phyloP scores from a whole-genome alignment of 2,113 vertebrate species.

The Lamprologus tigripictilis region DNA sequence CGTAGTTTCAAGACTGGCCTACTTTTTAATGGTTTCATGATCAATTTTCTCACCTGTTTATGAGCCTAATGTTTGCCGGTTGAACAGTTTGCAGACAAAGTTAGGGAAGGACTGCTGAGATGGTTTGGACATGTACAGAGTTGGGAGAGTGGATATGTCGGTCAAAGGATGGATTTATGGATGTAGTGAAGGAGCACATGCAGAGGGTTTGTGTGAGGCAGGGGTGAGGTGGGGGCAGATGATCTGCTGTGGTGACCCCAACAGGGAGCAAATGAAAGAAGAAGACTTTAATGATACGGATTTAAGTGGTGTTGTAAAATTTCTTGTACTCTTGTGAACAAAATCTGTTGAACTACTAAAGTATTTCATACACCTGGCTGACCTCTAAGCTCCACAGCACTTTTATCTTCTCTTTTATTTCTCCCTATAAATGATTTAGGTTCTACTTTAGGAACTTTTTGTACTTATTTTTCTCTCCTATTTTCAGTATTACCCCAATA shows the following conservation, averaged over 20 bases:
- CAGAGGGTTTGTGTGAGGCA: not conserved
- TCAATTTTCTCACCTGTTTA: not conserved
- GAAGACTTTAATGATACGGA: not conserved
- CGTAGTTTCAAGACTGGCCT: not conserved
- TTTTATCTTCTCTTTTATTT: not conserved
- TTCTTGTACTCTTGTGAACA: not conserved
- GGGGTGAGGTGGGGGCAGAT: accelerated
- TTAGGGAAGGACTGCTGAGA: not conserved
- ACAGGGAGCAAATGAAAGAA: not conserved
- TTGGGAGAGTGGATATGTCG: not conserved
- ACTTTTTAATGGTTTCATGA: not conserved
- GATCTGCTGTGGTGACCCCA: not conserved
- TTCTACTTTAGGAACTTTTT: not conserved
- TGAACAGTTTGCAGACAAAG: not conserved
- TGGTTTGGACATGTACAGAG: not conserved
- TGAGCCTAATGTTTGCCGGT: not conserved
- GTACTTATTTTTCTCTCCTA: accelerated
- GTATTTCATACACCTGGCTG: not conserved
- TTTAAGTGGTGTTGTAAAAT: not conserved
- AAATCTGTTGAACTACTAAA: not conserved
- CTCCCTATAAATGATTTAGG: not conserved
- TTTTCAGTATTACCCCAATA: not conserved
- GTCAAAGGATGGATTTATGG: not conserved
- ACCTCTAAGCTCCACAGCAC: not conserved
- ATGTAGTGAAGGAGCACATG: not conserved